Evolutionary conservation across 2,113 vertebrate species (phyloP).

Genomic region (Merops nubicus): DNA sequence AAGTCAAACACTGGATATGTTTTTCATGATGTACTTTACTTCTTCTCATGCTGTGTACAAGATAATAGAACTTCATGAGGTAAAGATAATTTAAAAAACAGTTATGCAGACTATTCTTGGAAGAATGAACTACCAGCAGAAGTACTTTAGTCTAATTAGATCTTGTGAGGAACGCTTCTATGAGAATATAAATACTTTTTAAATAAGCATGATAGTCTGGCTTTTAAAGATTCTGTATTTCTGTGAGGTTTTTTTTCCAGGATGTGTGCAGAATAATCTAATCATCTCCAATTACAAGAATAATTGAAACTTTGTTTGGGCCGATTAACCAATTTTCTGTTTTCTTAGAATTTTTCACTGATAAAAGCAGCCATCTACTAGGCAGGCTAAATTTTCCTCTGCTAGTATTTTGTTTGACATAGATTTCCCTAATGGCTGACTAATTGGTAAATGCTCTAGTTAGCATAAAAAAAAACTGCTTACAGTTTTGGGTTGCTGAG

Average conservation of each 20-base stretch:
- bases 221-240: conserved; percentile 15
- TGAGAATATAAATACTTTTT: conserved; percentile 30
- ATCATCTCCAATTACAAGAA: not conserved
- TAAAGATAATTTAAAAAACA: not conserved
- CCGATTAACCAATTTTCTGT: not conserved
- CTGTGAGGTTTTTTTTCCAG: not conserved
- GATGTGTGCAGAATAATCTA: conserved; percentile 29
- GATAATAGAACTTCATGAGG: not conserved
- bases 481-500: not conserved
- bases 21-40: not conserved
- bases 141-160: conserved; percentile 32
- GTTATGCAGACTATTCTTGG: not conserved
- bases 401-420: not conserved
- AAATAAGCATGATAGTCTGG: not conserved
- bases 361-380: not conserved
- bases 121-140: not conserved
- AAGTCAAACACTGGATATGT: not conserved
- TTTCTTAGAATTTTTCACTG: not conserved
- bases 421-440: not conserved
- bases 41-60: not conserved
- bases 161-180: not conserved
- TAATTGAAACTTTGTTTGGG: not conserved
- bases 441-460: not conserved
- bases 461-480: not conserved
- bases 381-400: not conserved